Conservation (phyloP, 2,113 vertebrate genomes). For the Trachemys scripta region DNA sequence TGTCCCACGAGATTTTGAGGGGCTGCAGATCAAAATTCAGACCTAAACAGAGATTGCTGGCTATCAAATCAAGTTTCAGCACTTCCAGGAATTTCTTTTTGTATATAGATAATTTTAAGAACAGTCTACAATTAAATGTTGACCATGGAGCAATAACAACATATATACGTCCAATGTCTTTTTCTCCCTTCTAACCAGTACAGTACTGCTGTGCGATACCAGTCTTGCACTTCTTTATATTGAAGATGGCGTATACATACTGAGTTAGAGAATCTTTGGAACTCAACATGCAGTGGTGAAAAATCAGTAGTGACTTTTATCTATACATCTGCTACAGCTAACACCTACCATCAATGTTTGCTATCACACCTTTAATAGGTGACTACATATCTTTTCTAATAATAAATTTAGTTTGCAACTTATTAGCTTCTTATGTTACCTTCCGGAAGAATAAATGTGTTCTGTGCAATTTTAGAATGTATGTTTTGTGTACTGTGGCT, state of each 20-base stretch:
- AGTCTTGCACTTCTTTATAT: not conserved
- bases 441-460: not conserved
- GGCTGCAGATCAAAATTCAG: not conserved
- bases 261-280: not conserved
- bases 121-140: not conserved
- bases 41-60: not conserved
- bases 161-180: not conserved
- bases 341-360: not conserved
- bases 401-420: not conserved
- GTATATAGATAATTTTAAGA: not conserved
- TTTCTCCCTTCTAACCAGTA: not conserved
- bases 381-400: not conserved
- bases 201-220: not conserved
- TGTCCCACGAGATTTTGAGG: not conserved
- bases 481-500: not conserved
- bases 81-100: not conserved
- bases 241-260: not conserved
- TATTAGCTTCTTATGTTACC: not conserved
- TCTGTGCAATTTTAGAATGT: not conserved
- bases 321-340: not conserved
- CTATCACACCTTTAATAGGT: not conserved
- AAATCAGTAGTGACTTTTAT: not conserved
- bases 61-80: not conserved
- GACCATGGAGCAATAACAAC: not conserved
- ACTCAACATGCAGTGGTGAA: not conserved